Percentiles rank a stretch among this genome's conserved stretches.
Evolutionary conservation across 2,888 invertebrate species (phyloP).

Genomic region (Drosophila buzzatii): DNA sequence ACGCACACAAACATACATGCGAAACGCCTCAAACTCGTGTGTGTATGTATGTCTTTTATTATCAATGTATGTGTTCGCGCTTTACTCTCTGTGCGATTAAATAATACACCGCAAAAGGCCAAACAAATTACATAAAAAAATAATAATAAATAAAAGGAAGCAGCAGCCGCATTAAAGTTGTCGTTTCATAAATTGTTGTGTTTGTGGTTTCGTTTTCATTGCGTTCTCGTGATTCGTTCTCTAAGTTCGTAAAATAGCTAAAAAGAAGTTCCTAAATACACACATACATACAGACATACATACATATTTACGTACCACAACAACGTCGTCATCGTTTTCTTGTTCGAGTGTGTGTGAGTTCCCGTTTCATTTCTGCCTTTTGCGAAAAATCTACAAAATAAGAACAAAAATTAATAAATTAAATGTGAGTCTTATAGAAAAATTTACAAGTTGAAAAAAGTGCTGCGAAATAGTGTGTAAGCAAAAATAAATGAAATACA

Average conservation of each 20-base stretch:
- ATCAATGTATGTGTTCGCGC: conserved; percentile 27
- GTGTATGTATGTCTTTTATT: conserved; percentile 12
- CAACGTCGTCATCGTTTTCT: conserved; percentile 47
- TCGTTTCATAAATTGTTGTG: conserved; percentile 28
- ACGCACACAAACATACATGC: conserved; percentile 26
- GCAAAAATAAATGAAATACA: conserved; percentile 41
- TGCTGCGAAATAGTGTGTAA: conserved; percentile 23
- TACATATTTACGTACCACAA: conserved; percentile 37
- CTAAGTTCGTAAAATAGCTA: conserved; percentile 40
- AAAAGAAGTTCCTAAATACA: conserved; percentile 60
- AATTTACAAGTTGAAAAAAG: conserved; percentile 28
- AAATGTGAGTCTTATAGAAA: conserved; percentile 28
- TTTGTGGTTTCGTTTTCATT: conserved; percentile 51
- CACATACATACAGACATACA: conserved; percentile 34
- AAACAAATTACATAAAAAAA: conserved; percentile 74
- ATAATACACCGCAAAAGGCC: conserved; percentile 78
- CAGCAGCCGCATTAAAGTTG: conserved; percentile 37
- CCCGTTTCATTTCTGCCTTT: conserved; percentile 35
- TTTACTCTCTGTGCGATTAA: conserved; percentile 68
- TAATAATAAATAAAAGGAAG: conserved; percentile 21
- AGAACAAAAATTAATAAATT: conserved; percentile 15
- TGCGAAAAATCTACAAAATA: conserved; percentile 21
- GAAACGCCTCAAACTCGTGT: conserved; percentile 38
- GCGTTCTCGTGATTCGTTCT: conserved; percentile 38
- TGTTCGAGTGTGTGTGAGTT: conserved; percentile 36